These are phyloP conservation scores for Himantopus leucocephalus DNA, from an alignment of 2,113 vertebrate genomes.

Conservation along the genomic window DNA sequence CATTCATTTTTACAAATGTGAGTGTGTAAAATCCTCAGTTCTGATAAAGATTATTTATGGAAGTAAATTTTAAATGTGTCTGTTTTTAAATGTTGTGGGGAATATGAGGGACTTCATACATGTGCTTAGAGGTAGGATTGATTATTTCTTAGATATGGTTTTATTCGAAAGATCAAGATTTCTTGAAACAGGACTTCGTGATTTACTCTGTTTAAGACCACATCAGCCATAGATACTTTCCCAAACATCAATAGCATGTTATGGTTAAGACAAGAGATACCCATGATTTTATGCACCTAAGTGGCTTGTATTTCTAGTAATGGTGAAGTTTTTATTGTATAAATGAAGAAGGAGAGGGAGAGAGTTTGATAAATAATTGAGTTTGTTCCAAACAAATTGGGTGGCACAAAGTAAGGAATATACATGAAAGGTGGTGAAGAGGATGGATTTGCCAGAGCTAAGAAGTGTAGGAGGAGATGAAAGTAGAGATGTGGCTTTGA, in stretches of 20 bases:
- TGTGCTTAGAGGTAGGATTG: not conserved
- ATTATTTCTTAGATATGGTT: not conserved
- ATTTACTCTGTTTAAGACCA: not conserved
- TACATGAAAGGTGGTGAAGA: slow-evolving; percentile 28
- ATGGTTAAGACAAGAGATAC: not conserved
- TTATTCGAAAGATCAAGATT: not conserved
- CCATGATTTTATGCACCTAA: not conserved
- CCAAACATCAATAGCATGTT: not conserved
- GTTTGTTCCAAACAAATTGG: slow-evolving; percentile 49
- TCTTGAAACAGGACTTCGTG: not conserved
- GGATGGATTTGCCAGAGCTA: slow-evolving; percentile 11
- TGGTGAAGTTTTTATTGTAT: not conserved
- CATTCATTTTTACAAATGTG: not conserved
- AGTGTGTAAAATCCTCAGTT: not conserved
- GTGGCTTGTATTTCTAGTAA: not conserved
- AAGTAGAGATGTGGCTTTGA: slow-evolving; percentile 44
- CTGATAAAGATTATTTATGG: not conserved
- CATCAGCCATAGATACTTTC: not conserved
- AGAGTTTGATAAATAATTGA: slow-evolving; percentile 48
- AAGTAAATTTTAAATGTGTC: not conserved
- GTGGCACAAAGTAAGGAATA: slow-evolving; percentile 25
- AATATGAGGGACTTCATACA: not conserved
- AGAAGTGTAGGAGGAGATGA: slow-evolving; percentile 59
- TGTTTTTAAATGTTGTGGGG: not conserved
- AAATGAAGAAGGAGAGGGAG: not conserved